Evolutionary conservation across 2,888 invertebrate genomes (phyloP).

Genomic region (Cosmorhoe ocellata): DNA sequence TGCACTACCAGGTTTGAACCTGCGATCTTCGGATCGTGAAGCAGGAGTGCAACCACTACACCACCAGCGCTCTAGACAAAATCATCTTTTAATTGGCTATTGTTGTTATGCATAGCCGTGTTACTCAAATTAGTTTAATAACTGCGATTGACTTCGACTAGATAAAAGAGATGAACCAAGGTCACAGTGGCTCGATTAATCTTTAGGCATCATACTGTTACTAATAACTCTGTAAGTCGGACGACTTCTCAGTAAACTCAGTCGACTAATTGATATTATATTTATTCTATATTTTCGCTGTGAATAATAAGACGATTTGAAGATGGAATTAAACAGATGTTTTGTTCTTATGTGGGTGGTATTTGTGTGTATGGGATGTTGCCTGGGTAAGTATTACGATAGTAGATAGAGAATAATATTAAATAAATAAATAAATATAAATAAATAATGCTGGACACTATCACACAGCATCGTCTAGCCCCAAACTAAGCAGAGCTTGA

Average conservation of each 20-base stretch:
- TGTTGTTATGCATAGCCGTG: slow-evolving; percentile 20
- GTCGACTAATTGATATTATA: too few species aligned
- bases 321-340: slow-evolving; percentile 16
- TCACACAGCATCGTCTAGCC: too few species aligned
- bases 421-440: too few species aligned
- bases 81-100: slow-evolving; percentile 18
- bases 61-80: too few species aligned
- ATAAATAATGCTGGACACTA: too few species aligned
- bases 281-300: too few species aligned
- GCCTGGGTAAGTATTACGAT: slow-evolving; percentile 15
- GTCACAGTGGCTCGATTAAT: slow-evolving; percentile 20
- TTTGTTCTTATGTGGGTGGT: slow-evolving; percentile 35
- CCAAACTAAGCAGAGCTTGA: too few species aligned
- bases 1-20: too few species aligned
- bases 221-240: slow-evolving; percentile 14
- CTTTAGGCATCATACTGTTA: slow-evolving; percentile 9
- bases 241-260: background rate
- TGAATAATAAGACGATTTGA: background rate
- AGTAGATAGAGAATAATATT: too few species aligned
- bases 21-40: too few species aligned
- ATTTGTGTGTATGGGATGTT: slow-evolving; percentile 37
- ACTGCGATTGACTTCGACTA: too few species aligned
- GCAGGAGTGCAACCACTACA: too few species aligned
- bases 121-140: slow-evolving; percentile 29
- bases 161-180: slow-evolving; percentile 29